phyloP scores from a whole-genome alignment of 2,797 vertebrate species.

The Micrastur ruficollis region DNA sequence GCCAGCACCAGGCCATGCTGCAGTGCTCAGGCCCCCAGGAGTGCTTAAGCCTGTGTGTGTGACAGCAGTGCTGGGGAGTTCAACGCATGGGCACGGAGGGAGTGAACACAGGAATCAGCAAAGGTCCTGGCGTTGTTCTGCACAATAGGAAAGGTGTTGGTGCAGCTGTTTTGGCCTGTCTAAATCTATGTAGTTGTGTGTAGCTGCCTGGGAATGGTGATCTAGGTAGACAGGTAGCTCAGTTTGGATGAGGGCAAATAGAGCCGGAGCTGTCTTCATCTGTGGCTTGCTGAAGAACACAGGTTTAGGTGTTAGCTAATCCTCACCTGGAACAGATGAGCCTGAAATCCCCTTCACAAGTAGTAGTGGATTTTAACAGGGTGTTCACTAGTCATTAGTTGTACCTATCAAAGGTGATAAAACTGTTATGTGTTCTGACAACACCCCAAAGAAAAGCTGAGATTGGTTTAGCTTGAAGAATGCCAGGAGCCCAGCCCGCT shows the following conservation, averaged over 20 bases:
- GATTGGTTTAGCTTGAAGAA: neutral
- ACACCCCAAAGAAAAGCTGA: neutral
- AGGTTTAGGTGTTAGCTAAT: neutral
- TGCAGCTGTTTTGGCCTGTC: neutral
- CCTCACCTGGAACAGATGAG: neutral
- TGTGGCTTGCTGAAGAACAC: neutral
- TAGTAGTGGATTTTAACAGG: neutral
- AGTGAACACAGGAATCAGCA: neutral
- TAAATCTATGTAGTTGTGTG: neutral
- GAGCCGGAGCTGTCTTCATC: neutral
- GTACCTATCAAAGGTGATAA: neutral
- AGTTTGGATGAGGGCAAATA: neutral
- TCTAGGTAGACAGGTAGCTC: neutral
- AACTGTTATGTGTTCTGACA: neutral
- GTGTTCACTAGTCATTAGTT: neutral
- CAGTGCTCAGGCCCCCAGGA: rapidly evolving
- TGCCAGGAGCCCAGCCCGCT: neutral
- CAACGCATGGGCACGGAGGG: neutral
- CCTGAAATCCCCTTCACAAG: neutral
- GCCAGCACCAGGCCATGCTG: rapidly evolving
- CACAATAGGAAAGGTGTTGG: neutral
- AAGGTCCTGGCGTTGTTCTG: neutral
- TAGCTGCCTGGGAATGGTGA: neutral
- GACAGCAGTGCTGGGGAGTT: neutral
- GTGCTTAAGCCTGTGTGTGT: neutral